Evolutionary conservation across 2,888 invertebrate genomes (phyloP), one percentile per base, ranked within the genome.

Genomic region (Drosophila stalkeri): DNA sequence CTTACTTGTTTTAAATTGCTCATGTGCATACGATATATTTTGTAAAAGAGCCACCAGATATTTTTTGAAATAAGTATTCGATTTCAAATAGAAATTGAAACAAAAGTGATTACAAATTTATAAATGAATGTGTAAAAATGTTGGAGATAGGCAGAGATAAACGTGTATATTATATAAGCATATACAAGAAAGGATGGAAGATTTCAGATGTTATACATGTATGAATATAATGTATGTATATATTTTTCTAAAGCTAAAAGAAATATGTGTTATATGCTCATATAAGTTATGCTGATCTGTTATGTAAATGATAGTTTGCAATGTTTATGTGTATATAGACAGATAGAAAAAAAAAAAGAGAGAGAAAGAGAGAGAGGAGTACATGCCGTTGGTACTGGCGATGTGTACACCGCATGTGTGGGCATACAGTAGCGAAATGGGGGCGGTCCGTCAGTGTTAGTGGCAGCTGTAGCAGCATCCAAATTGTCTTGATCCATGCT

Each of bases 371-470:
- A 49, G 49, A 49, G 49, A 49, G 47, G 61, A 68, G 93, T 94
- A 94, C 94, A 94, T 94, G 94, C 94, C 94, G 94, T 94, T 92
- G 94, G 94, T 92, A 94, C 94, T 93, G 94, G 94, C 93, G 94
- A 93, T 92, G 94, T 94, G 93, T 94, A 94, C 92, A 94, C 94
- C 88, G 94, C 94, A 94, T 94, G 94, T 93, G 94, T 94, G 92
- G 94, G 94, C 94, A 94, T 94, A 93, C 94, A 94, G 93, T 94
- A 94, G 92, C 94, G 94, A 92, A 94, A 94, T 73, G 91, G 87
- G 79, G 92, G 92, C 81, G 93, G 93, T 72, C 80, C 85, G 57
- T 74, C 75, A 60, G 55, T 67, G 31, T 71, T 65, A 43, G 68
- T 69, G 33, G 60, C 77, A 61, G 92, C 74, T 60, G 92, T 90